Base-by-base conservation (phyloP, 2,888 invertebrate species). In the Plebejus anna region DNA sequence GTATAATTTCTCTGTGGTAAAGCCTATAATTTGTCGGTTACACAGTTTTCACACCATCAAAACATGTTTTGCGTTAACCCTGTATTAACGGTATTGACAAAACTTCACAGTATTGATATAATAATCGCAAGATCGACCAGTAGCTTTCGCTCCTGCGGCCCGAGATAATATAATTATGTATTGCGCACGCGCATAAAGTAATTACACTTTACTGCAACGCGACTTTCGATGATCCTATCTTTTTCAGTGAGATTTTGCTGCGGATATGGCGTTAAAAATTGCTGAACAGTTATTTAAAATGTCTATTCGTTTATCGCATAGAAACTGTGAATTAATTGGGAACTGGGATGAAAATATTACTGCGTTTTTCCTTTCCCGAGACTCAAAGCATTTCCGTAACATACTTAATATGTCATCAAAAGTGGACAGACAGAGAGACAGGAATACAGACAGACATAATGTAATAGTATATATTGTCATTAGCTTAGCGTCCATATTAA, bases 91-190 rank as follows among this genome's bases (percentile, higher is more conserved):
- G 6, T 59, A 59, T 59, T 59, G 59, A 59, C 59, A 59, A n/a
- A n/a, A 59, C 55, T 55, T 57, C 59, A 59, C 59, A 2, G n/a
- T 22, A 82, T 80, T 80, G 83, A 85, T 84, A 88, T 87, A 88
- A 88, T 88, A 89, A 89, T 89, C 87, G 85, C 86, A 83, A 85
- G 86, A 89, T 89, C 88, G 81, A 81, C 81, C 83, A 82, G 88
- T 85, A 82, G 85, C 90, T 90, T 90, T 90, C 90, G 89, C 89
- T 85, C 87, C 90, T 86, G 81, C 84, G 80, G 88, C 88, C 87
- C 81, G 22, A 9, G 61, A 85, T 81, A 79, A 80, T 78, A 79
- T 79, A 77, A 80, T 81, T 80, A 80, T 59, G 59, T 28, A 9
- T 11, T 28, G 79, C 79, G 78, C 79, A 78, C 79, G 75, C 77